Conservation (phyloP, 2,797 vertebrate species). For the Sebastes iracundus region DNA sequence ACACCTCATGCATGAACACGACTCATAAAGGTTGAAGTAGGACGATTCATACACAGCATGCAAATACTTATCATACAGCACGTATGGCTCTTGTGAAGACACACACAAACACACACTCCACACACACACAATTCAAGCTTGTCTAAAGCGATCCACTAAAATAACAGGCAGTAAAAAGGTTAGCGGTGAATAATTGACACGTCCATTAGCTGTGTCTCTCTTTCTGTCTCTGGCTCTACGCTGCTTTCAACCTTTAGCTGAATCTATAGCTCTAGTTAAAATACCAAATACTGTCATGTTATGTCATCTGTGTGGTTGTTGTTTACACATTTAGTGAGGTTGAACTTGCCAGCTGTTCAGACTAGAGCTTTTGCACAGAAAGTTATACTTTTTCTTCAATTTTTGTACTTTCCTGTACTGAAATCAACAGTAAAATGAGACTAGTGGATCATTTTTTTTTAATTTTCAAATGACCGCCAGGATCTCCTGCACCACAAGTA, state of each 20-base stretch:
- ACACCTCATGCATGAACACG: not conserved
- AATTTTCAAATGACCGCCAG: not conserved
- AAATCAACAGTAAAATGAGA: not conserved
- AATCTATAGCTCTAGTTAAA: not conserved
- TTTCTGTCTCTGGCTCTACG: not conserved
- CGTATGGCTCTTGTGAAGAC: not conserved
- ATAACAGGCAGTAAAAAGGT: conserved; percentile 20
- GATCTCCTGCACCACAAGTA: not conserved
- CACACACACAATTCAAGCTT: not conserved
- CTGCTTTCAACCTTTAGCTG: not conserved
- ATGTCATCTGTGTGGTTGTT: not conserved
- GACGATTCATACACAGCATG: not conserved
- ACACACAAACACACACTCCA: not conserved
- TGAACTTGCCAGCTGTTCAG: not conserved
- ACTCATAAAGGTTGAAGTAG: not conserved
- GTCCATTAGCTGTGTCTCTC: conserved; percentile 8
- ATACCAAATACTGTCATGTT: not conserved
- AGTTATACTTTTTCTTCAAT: not conserved
- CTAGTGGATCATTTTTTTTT: not conserved
- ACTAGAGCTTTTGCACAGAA: not conserved
- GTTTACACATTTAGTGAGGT: not conserved
- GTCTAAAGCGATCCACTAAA: conserved; percentile 1
- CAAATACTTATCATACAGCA: not conserved
- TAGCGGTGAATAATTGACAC: conserved; percentile 39
- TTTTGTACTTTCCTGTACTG: not conserved